Percentiles rank a stretch among this genome's conserved stretches.
These are phyloP conservation scores for Eidolon helvum DNA, from an alignment of 2,113 vertebrate genomes.

Conservation along the genomic window DNA sequence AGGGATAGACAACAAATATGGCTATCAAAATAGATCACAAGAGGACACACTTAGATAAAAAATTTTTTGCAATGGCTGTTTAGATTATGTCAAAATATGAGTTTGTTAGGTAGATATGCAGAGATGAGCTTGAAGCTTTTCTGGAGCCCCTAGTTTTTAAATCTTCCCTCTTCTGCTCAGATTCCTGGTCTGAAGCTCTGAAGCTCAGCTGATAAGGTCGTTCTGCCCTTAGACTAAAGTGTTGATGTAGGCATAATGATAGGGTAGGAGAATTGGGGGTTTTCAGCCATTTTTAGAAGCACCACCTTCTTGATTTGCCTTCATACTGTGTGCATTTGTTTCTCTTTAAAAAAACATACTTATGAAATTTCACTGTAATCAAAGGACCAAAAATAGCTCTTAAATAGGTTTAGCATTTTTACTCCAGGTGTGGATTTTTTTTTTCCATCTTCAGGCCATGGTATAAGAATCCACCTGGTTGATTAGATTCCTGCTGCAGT, in stretches of 20 bases:
- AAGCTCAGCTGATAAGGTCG: neutral
- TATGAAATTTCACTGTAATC: constrained; percentile 47
- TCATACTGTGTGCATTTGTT: constrained; percentile 18
- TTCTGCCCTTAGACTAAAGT: neutral
- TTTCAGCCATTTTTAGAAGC: neutral
- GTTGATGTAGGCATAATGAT: too few relatives aligned
- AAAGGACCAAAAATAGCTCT: constrained; percentile 46
- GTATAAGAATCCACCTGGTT: neutral
- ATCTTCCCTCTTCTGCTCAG: neutral
- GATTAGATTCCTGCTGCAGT: neutral
- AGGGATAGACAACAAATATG: neutral
- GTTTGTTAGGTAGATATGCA: neutral
- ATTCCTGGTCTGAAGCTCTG: neutral
- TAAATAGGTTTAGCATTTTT: neutral
- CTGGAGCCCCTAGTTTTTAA: neutral
- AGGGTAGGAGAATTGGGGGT: neutral
- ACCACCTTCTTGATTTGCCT: neutral
- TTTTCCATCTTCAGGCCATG: neutral
- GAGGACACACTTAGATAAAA: neutral
- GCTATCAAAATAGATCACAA: neutral
- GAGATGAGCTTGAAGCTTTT: neutral
- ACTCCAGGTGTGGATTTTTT: neutral
- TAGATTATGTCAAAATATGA: neutral
- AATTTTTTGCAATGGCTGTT: neutral
- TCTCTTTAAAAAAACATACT: constrained; percentile 11